Percentiles rank a stretch among this genome's conserved stretches.
Conservation (phyloP, 2,797 vertebrate species). For the Coilia nasus region DNA sequence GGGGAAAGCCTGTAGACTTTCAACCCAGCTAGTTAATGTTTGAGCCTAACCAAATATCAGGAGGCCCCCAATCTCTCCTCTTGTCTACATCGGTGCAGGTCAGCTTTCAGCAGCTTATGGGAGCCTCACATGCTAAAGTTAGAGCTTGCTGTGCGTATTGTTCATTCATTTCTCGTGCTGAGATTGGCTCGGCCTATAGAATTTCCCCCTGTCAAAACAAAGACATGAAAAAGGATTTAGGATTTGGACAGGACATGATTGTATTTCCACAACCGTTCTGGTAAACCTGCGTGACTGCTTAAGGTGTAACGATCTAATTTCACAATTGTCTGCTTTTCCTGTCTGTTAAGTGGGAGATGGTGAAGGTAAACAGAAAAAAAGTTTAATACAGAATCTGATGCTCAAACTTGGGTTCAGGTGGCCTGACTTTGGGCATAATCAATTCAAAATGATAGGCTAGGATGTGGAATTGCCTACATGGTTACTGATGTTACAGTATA, state of each 20-base stretch:
- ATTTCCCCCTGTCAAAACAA: slow-evolving; percentile 20
- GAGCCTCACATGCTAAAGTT: not conserved
- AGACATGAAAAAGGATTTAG: slow-evolving; percentile 14
- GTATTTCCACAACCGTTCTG: not conserved
- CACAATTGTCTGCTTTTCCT: slow-evolving; percentile 16
- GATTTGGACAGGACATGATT: slow-evolving; percentile 20
- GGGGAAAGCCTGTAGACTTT: slow-evolving; percentile 67
- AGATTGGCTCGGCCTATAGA: not conserved
- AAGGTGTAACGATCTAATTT: not conserved
- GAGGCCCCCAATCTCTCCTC: slow-evolving; percentile 33
- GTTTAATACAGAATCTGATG: too few relatives aligned
- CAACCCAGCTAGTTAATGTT: slow-evolving; percentile 73
- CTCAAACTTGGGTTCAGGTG: not conserved
- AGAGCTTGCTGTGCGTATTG: not conserved
- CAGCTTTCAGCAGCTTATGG: slow-evolving; percentile 9
- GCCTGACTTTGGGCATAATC: too few relatives aligned
- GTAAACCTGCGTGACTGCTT: slow-evolving; percentile 11
- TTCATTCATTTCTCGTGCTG: not conserved
- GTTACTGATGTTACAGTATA: too few relatives aligned
- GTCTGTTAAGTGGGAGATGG: not conserved
- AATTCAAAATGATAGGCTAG: too few relatives aligned
- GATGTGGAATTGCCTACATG: too few relatives aligned
- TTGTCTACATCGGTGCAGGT: not conserved
- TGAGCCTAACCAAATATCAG: slow-evolving; percentile 71
- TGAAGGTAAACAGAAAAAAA: not conserved